phyloP scores from a whole-genome alignment of 2,113 vertebrate genomes.

The Coreoperca whiteheadi region DNA sequence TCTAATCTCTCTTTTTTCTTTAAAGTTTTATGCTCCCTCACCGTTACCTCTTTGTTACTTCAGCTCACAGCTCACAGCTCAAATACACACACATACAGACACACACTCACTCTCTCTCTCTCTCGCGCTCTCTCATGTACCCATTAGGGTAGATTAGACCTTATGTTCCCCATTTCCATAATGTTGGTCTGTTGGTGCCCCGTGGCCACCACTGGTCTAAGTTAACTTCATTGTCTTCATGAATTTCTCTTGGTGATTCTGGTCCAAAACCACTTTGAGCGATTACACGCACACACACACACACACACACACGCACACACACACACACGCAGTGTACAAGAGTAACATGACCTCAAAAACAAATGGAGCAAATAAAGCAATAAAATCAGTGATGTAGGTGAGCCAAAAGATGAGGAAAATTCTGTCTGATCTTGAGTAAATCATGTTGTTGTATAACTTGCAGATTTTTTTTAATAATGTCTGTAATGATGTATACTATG shows the following conservation, averaged over 20 bases:
- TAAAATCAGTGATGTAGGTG: conserved; percentile 8
- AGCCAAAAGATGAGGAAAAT: neutral
- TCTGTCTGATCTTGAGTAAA: neutral
- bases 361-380: conserved; percentile 1
- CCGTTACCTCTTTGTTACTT: neutral
- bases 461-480: neutral
- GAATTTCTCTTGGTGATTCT: neutral
- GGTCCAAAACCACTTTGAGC: neutral
- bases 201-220: neutral
- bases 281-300: neutral
- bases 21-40: neutral
- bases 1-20: neutral
- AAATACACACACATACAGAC: neutral
- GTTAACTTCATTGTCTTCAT: neutral
- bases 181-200: neutral
- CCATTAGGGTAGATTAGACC: neutral
- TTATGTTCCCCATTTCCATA: neutral
- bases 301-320: neutral
- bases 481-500: neutral
- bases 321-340: neutral
- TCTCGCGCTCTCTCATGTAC: too few species aligned
- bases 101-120: neutral
- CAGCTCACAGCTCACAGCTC: neutral
- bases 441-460: neutral
- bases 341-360: conserved; percentile 1